These are phyloP conservation scores for Acanthurus lineatus DNA, from an alignment of 2,797 vertebrate species.

Conservation along the genomic window DNA sequence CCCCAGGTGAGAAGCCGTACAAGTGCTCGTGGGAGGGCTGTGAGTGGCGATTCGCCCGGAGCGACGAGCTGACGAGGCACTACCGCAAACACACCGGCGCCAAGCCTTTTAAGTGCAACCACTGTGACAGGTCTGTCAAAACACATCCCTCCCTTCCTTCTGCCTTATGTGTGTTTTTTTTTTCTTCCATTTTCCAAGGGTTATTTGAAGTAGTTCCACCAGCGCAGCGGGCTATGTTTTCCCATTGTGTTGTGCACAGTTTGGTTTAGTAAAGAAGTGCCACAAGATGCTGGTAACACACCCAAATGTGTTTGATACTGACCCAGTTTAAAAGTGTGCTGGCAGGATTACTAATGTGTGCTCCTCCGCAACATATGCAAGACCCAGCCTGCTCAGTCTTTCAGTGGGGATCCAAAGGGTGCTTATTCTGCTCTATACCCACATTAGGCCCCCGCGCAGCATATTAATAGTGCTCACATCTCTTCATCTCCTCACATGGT, in stretches of 20 bases:
- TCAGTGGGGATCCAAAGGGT: slow-evolving; percentile 44
- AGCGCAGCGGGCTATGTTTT: slow-evolving; percentile 20
- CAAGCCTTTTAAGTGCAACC: slow-evolving; percentile 99
- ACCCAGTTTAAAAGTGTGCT: slow-evolving; percentile 72
- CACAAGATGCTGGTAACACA: slow-evolving; percentile 52
- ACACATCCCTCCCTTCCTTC: slow-evolving; percentile 51
- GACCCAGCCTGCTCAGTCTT: slow-evolving; percentile 52
- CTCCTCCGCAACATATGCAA: slow-evolving; percentile 44
- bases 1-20: slow-evolving; percentile 99
- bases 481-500: slow-evolving; percentile 31
- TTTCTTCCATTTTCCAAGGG: slow-evolving; percentile 34
- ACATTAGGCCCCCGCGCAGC: slow-evolving; percentile 36
- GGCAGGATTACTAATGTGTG: slow-evolving; percentile 77
- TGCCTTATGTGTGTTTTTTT: slow-evolving; percentile 24
- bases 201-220: slow-evolving; percentile 63
- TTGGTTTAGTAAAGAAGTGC: slow-evolving; percentile 43
- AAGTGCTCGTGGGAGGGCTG: slow-evolving; percentile 99
- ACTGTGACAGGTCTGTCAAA: slow-evolving; percentile 97
- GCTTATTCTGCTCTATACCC: slow-evolving; percentile 29
- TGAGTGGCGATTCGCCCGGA: slow-evolving; percentile 99
- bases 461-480: slow-evolving; percentile 58
- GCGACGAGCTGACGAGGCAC: slow-evolving; percentile 98
- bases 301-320: slow-evolving; percentile 67
- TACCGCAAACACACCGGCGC: slow-evolving; percentile 99
- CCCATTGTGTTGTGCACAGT: slow-evolving; percentile 50